Evolutionary conservation across 1,140 invertebrate genomes (phyloP).

Genomic region (Lerema accius): DNA sequence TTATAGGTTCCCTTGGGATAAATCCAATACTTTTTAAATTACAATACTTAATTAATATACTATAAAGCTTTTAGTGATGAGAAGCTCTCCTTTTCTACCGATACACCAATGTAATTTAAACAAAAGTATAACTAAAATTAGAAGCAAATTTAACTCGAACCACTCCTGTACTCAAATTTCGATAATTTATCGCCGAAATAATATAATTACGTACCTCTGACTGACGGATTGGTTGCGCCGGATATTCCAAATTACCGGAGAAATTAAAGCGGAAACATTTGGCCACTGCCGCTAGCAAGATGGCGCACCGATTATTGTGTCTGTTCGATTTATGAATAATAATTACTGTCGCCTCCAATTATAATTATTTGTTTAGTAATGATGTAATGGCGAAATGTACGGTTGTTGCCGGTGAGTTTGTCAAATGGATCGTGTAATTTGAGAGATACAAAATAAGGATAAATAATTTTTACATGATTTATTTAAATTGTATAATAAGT

Average conservation of each 20-base stretch:
- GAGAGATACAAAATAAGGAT: no score
- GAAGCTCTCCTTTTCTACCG: no score
- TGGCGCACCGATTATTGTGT: slow-evolving; percentile 73
- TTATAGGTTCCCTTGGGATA: no score
- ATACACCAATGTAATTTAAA: no score
- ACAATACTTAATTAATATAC: no score
- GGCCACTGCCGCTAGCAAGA: slow-evolving; percentile 80
- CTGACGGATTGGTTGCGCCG: slow-evolving; percentile 75
- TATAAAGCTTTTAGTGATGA: no score
- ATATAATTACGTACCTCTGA: slow-evolving; percentile 79
- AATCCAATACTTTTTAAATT: no score
- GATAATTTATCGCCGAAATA: slow-evolving; percentile 82
- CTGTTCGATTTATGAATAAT: slow-evolving; percentile 75
- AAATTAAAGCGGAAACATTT: slow-evolving; percentile 83
- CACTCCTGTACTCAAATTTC: slow-evolving; percentile 75
- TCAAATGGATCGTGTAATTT: no score
- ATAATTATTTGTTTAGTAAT: slow-evolving; percentile 54
- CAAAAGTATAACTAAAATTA: slow-evolving; percentile 57
- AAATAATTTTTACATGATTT: no score
- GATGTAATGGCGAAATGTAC: slow-evolving; percentile 6
- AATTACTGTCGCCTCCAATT: slow-evolving; percentile 65
- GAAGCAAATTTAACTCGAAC: slow-evolving; percentile 58
- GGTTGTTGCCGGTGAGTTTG: no score
- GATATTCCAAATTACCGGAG: slow-evolving; percentile 80
- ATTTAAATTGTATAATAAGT: no score